Base-by-base conservation (phyloP, 1,140 invertebrate species). In the Neelides sp. region DNA sequence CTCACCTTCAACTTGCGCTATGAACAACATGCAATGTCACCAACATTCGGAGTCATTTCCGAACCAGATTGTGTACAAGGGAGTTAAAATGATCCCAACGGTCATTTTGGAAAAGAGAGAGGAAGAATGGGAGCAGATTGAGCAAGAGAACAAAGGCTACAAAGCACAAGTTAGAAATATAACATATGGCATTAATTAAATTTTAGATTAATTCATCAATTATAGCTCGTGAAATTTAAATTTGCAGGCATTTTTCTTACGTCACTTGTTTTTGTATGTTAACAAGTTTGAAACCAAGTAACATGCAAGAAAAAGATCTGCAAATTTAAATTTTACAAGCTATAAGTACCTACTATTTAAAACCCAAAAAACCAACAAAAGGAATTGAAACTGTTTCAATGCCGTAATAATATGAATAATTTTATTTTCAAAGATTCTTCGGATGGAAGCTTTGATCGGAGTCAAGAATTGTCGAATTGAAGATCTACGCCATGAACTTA, bases 381-480 rank as follows among this genome's bases (percentile, higher is more conserved):
- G n/a, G n/a, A n/a, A n/a, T n/a, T n/a, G n/a, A n/a, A n/a, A n/a
- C n/a, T n/a, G n/a, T n/a, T n/a, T n/a, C n/a, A n/a, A n/a, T n/a
- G n/a, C n/a, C n/a, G n/a, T n/a, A n/a, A n/a, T n/a, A n/a, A n/a
- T n/a, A n/a, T n/a, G n/a, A n/a, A n/a, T n/a, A n/a, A n/a, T n/a
- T n/a, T 28, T 27, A 8, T 3, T 36, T 8, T 46, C 39, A 2
- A 10, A 56, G 54, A 36, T 56, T 24, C 24, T 36, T 22, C 50
- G 55, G 7, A 15, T 52, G 1, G 49, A 58, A 23, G 52, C 39
- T 12, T 39, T 58, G 3, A 46, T 58, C n/a, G 42, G 51, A 22
- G n/a, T 58, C 13, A 58, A 58, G 37, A 53, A 58, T 43, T 45
- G 52, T 22, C 44, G 57, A 4, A 28, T 58, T 32, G 57, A 59